Conservation (phyloP, 2,888 invertebrate species). For the Andrena fulva region DNA sequence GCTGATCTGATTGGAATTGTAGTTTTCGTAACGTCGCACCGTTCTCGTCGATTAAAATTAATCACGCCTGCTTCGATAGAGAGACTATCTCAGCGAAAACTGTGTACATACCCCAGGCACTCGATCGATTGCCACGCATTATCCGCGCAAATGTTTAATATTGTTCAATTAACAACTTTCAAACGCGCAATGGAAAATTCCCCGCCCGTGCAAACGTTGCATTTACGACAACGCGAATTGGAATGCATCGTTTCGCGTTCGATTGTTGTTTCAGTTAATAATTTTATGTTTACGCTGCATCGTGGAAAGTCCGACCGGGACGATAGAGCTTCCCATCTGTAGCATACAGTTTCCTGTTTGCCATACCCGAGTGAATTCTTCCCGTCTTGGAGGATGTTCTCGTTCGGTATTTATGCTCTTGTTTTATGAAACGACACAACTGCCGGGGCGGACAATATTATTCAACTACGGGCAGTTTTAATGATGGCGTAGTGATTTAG, state of each 20-base stretch:
- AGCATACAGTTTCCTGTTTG: constrained; percentile 6
- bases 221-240: constrained; percentile 41
- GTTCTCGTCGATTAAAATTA: constrained; percentile 13
- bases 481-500: constrained; percentile 22
- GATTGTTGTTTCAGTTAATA: constrained; percentile 44
- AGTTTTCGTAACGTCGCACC: constrained; percentile 18
- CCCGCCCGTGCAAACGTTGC: constrained; percentile 39
- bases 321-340: not conserved
- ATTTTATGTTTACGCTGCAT: constrained; percentile 44
- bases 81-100: not conserved
- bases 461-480: constrained; percentile 43
- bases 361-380: not conserved
- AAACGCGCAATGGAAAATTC: constrained; percentile 47
- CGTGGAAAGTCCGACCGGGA: constrained; percentile 18
- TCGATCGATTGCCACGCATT: constrained; percentile 37
- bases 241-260: constrained; percentile 51
- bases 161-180: constrained; percentile 45
- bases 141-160: constrained; percentile 51
- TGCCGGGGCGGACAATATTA: constrained; percentile 26
- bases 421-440: not conserved
- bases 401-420: constrained; percentile 9
- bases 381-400: constrained; percentile 12
- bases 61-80: not conserved
- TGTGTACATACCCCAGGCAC: not conserved
- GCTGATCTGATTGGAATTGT: constrained; percentile 26